These are phyloP conservation scores for Scomber colias DNA, from an alignment of 2,113 vertebrate species.

Conservation along the genomic window DNA sequence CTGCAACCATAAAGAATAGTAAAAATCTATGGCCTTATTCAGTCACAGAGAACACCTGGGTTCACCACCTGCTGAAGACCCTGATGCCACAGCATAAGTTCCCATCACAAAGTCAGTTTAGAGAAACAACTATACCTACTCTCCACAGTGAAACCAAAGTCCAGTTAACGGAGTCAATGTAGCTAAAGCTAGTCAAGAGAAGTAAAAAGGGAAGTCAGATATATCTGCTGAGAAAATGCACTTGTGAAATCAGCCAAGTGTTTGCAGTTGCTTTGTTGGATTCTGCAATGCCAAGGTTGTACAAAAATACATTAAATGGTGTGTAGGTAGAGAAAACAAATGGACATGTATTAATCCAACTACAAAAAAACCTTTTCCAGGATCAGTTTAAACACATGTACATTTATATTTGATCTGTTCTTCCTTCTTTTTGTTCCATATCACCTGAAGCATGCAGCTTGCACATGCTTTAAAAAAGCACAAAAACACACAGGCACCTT, in stretches of 20 bases:
- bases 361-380: neutral
- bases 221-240: constrained; percentile 28
- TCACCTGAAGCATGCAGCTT: neutral
- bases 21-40: too few relatives aligned
- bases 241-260: constrained; percentile 40
- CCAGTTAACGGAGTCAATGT: too few relatives aligned
- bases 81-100: too few relatives aligned
- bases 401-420: neutral
- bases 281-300: constrained; percentile 13
- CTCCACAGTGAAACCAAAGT: too few relatives aligned
- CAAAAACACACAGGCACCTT: neutral
- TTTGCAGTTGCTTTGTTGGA: constrained; percentile 33
- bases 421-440: neutral
- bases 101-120: too few relatives aligned
- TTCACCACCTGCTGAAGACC: too few relatives aligned
- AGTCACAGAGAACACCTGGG: too few relatives aligned
- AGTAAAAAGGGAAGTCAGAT: too few relatives aligned
- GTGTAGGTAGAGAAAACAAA: constrained; percentile 1
- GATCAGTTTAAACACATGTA: neutral
- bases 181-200: too few relatives aligned
- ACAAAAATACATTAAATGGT: constrained; percentile 9
- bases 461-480: neutral
- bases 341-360: neutral
- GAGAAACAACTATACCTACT: too few relatives aligned
- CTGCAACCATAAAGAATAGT: too few relatives aligned